phyloP scores from a whole-genome alignment of 37 sponge, comb jelly and placozoan species.

The Dysidea cf. avara region DNA sequence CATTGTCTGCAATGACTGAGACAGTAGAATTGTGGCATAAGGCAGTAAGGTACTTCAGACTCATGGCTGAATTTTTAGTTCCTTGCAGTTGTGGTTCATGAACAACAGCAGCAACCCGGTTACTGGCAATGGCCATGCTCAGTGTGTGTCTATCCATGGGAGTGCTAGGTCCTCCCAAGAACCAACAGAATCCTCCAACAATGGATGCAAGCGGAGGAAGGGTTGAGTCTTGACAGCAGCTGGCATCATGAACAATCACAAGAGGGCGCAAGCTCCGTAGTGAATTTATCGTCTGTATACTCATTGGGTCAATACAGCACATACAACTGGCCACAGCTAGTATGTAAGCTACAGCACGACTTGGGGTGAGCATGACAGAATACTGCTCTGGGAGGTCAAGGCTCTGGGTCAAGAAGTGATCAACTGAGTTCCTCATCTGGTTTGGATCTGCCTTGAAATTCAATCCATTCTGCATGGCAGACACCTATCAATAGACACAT shows the following conservation, averaged over 20 bases:
- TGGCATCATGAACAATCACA: constrained; percentile 29
- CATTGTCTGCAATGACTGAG: constrained; percentile 20
- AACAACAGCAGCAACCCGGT: constrained; percentile 33
- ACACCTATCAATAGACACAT: constrained; percentile 5
- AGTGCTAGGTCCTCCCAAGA: constrained; percentile 12
- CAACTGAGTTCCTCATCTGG: background rate
- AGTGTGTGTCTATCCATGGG: constrained; percentile 38
- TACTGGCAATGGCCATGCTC: constrained; percentile 9
- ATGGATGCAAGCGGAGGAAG: constrained; percentile 12
- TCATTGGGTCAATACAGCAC: constrained; percentile 9
- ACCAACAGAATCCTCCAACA: constrained; percentile 30
- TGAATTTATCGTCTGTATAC: constrained; percentile 6
- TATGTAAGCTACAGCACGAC: constrained; percentile 25
- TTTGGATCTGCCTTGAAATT: constrained; percentile 17
- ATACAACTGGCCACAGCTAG: constrained; percentile 22
- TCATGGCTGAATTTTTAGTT: background rate
- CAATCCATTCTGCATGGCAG: constrained; percentile 39
- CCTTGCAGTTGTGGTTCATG: constrained; percentile 19
- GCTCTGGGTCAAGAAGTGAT: constrained; percentile 9
- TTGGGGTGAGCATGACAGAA: constrained; percentile 20
- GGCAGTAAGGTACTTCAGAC: constrained; percentile 1
- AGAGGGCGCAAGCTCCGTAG: constrained; percentile 7
- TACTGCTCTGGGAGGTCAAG: constrained; percentile 13
- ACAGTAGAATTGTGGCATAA: constrained; percentile 11
- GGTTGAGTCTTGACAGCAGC: constrained; percentile 7